Evolutionary conservation across 2,888 invertebrate genomes (phyloP).

Genomic region (Ichneumon xanthorius): DNA sequence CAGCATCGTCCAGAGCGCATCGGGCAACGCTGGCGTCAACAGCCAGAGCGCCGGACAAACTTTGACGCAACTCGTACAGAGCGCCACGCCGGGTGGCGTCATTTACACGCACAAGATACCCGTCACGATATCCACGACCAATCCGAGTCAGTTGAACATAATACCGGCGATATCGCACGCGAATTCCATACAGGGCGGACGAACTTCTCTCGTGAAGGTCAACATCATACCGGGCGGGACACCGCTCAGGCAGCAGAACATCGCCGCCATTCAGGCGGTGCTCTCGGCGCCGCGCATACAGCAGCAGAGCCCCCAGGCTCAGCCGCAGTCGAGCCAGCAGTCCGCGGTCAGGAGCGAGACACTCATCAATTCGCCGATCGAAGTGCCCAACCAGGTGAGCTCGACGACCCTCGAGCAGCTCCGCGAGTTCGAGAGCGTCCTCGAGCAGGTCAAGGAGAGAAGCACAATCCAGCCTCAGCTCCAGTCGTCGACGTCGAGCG

Average conservation of each 20-base stretch:
- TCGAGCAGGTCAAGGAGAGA: constrained; percentile 92
- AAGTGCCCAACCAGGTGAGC: constrained; percentile 86
- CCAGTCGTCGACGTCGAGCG: constrained; percentile 72
- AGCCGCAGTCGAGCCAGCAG: constrained; percentile 86
- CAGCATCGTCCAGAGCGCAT: constrained; percentile 81
- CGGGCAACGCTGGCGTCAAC: constrained; percentile 69
- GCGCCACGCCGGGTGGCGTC: constrained; percentile 87
- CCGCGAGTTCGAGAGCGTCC: constrained; percentile 92
- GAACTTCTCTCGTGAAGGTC: constrained; percentile 83
- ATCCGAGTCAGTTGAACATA: constrained; percentile 81
- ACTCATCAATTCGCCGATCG: constrained; percentile 78
- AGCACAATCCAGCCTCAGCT: constrained; percentile 88
- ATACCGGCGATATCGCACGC: constrained; percentile 81
- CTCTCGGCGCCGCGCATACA: constrained; percentile 78
- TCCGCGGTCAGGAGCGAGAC: constrained; percentile 72
- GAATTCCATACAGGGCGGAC: constrained; percentile 78
- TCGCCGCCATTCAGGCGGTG: constrained; percentile 80
- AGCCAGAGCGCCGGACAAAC: constrained; percentile 78
- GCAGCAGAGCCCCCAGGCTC: constrained; percentile 66
- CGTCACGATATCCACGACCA: constrained; percentile 85
- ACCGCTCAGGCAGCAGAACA: constrained; percentile 78
- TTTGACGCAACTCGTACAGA: constrained; percentile 81
- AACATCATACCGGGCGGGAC: constrained; percentile 79
- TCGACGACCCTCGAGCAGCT: constrained; percentile 92
- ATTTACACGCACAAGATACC: constrained; percentile 91